These are phyloP conservation scores for Acanthococcus lagerstroemiae DNA, from an alignment of 2,888 invertebrate species.

Conservation along the genomic window DNA sequence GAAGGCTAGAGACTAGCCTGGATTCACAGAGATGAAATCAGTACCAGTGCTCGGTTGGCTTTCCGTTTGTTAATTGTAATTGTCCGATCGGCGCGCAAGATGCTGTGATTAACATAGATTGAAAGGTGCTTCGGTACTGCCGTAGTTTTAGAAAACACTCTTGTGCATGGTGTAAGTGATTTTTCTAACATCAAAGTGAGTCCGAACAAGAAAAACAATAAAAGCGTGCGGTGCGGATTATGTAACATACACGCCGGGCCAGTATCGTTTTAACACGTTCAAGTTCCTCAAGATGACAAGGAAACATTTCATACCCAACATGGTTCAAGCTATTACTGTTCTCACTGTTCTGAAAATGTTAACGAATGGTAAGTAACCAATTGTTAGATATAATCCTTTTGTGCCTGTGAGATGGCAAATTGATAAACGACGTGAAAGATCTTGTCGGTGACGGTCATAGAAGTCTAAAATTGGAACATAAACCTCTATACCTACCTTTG, in stretches of 20 bases:
- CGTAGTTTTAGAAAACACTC: no score
- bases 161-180: no score
- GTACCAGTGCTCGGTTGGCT: conserved; percentile 1
- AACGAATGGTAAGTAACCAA: conserved; percentile 60
- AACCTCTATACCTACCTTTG: no score
- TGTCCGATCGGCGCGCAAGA: neutral
- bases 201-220: conserved; percentile 5
- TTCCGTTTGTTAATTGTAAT: conserved; percentile 17
- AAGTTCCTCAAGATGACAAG: conserved; percentile 49
- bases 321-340: conserved; percentile 78
- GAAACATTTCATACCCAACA: conserved; percentile 50
- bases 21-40: conserved; percentile 20
- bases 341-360: conserved; percentile 71
- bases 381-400: neutral
- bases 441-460: no score
- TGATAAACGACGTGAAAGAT: neutral
- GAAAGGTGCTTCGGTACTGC: no score
- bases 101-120: neutral
- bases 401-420: neutral
- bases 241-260: conserved; percentile 12
- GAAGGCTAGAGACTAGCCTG: conserved; percentile 28
- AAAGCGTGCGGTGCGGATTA: conserved; percentile 14
- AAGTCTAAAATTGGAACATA: no score
- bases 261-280: neutral
- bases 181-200: neutral